A percentile compares a stretch with the other conserved stretches of the same genome.
These are phyloP conservation scores for Rhynchopsitta pachyrhyncha DNA, from an alignment of 2,113 vertebrate species.

Conservation along the genomic window DNA sequence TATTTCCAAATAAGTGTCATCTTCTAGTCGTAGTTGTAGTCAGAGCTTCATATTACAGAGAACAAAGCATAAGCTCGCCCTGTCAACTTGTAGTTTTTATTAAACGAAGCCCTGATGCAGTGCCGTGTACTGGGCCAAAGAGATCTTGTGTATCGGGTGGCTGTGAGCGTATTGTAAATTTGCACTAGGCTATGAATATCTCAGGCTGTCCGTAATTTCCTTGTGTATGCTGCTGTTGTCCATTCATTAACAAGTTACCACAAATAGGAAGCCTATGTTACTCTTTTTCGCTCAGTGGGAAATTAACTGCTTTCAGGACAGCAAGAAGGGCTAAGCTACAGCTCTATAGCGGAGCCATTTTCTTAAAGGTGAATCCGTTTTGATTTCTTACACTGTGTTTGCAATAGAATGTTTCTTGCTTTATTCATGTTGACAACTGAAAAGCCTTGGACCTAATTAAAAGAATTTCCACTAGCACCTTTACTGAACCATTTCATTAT, in stretches of 20 bases:
- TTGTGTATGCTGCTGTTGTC: background rate
- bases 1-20: conserved; percentile 66
- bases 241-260: background rate
- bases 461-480: conserved; percentile 85
- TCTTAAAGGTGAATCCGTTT: conserved; percentile 73
- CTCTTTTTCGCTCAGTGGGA: background rate
- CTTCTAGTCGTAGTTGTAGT: conserved; percentile 29
- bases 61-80: background rate
- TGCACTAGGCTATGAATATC: background rate
- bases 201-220: background rate
- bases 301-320: conserved; percentile 1
- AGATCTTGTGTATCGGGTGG: background rate
- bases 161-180: background rate
- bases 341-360: conserved; percentile 32
- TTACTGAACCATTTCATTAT: conserved; percentile 88
- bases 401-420: conserved; percentile 75
- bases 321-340: conserved; percentile 26
- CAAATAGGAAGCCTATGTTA: background rate
- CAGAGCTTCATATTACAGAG: background rate
- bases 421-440: conserved; percentile 88
- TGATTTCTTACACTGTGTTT: conserved; percentile 70
- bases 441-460: conserved; percentile 88
- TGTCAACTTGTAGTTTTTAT: background rate
- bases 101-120: background rate
- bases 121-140: background rate